Base-by-base conservation (phyloP, 2,113 vertebrate species). In the Chunga burmeisteri region DNA sequence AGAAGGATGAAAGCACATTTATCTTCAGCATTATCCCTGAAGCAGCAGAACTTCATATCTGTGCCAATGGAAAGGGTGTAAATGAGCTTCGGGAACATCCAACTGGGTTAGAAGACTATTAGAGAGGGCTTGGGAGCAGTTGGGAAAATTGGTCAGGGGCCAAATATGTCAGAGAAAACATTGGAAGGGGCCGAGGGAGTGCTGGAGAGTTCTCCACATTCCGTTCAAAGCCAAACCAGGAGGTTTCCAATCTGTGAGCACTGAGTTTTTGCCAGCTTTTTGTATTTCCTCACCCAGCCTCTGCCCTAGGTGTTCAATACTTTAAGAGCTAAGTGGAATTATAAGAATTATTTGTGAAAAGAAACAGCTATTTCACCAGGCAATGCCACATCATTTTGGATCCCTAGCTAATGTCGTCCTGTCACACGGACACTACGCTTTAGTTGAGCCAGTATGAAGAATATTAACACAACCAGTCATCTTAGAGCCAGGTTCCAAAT, bases 61-160 rank as follows among this genome's bases (percentile, higher is more conserved):
- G 8, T 93, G 91, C 93, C 93, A 97, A 70, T 23, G 74, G 81
- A 91, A 96, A 88, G 78, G 79, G 81, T 5, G 5, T 46, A 90
- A 89, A 87, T 68, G 66, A 89, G 78, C 66, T 17, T 36, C 75
- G n/a, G 38, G 95, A 95, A 92, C 84, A 91, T 94, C 88, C 94
- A 97, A 63, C 78, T 90, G 81, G 74, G 93, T 93, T 94, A 94
- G 86, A 27, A 90, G 84, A 82, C 83, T 93, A 91, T 93, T 86
- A 94, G 53, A 93, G 79, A 91, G 89, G 81, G 81, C 87, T 95
- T 87, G 94, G 87, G 95, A 97, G 87, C 94, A 95, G 81, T 96
- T 96, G 91, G 86, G 74, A 91, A 96, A 96, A 86, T 85, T 97
- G 96, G 84, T 73, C 63, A 94, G 59, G 21, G n/a, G 94, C 97